Evolutionary conservation across 2,113 vertebrate genomes (phyloP).

Genomic region (Pungitius pungitius): DNA sequence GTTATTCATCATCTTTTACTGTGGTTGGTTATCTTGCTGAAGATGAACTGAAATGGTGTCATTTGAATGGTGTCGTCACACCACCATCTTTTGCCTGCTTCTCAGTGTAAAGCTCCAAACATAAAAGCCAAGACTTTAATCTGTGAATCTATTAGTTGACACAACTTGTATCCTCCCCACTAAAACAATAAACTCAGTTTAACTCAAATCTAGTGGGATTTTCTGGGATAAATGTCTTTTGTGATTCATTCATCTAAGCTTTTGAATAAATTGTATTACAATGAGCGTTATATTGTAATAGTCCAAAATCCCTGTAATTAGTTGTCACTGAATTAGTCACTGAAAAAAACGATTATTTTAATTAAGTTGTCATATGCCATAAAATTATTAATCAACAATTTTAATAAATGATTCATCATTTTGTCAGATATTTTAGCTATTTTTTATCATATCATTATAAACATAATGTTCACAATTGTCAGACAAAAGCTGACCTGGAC

Average conservation of each 20-base stretch:
- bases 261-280: conserved; percentile 5
- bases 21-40: conserved; percentile 10
- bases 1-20: not conserved
- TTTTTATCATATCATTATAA: not conserved
- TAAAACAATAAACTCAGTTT: conserved; percentile 1
- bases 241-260: conserved; percentile 9
- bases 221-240: conserved; percentile 8
- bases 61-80: not conserved
- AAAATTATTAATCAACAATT: not conserved
- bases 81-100: not conserved
- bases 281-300: conserved; percentile 9
- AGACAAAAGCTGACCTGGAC: not conserved
- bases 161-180: not conserved
- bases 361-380: conserved; percentile 10
- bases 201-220: conserved; percentile 11
- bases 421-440: not conserved
- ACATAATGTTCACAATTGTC: not conserved
- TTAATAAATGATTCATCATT: conserved; percentile 1
- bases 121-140: conserved; percentile 6
- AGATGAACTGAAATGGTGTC: conserved; percentile 11
- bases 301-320: conserved; percentile 17
- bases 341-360: conserved; percentile 1
- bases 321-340: conserved; percentile 15
- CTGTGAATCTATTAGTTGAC: conserved; percentile 14
- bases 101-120: conserved; percentile 4